phyloP scores from a whole-genome alignment of 2,888 invertebrate genomes.

The Polyploca ridens region DNA sequence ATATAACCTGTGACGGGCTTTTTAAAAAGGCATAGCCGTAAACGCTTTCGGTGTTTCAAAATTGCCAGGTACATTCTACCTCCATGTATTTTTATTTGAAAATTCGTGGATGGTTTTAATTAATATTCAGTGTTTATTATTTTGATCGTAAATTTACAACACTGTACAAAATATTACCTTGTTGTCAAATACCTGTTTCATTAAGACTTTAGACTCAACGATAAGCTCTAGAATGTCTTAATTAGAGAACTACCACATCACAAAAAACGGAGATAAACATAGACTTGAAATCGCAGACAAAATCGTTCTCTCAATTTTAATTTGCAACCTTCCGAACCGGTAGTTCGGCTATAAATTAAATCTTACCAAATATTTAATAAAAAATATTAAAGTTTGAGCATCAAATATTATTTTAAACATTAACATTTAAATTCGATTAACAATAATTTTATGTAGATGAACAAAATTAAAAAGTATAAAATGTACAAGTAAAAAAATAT shows the following conservation, averaged over 20 bases:
- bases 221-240: background rate
- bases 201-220: background rate
- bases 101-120: background rate
- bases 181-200: too few relatives aligned
- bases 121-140: background rate
- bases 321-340: background rate
- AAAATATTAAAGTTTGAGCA: background rate
- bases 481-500: constrained; percentile 4
- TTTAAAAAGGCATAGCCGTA: constrained; percentile 49
- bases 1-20: constrained; percentile 52
- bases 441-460: background rate
- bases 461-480: constrained; percentile 8
- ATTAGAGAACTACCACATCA: background rate
- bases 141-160: too few relatives aligned
- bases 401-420: background rate
- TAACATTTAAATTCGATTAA: background rate
- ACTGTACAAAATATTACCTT: too few relatives aligned
- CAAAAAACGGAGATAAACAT: background rate
- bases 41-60: constrained; percentile 50
- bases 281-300: background rate
- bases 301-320: background rate
- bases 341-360: background rate
- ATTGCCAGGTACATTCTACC: constrained; percentile 38
- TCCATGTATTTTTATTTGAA: constrained; percentile 20
- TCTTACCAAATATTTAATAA: background rate